Evolutionary conservation across 1,140 invertebrate species (phyloP).

Genomic region (Bradysia coprophila): DNA sequence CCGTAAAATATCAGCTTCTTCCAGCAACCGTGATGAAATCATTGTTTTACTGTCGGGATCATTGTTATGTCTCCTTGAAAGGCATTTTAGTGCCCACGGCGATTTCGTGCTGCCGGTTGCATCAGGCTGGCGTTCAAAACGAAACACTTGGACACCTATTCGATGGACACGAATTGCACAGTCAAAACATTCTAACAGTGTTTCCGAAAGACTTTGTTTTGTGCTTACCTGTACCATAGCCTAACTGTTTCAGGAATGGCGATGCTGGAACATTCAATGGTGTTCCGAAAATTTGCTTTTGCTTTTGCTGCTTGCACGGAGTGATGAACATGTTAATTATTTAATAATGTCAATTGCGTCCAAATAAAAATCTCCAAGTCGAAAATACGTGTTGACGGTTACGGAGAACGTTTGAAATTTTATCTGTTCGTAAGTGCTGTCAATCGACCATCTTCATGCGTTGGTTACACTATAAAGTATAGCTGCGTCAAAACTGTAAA

Average conservation of each 20-base stretch:
- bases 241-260: slow-evolving; percentile 44
- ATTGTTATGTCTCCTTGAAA: slow-evolving; percentile 23
- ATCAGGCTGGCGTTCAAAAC: slow-evolving; percentile 47
- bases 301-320: too few relatives aligned
- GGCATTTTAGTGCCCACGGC: slow-evolving; percentile 65
- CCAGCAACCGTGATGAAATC: slow-evolving; percentile 33
- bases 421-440: too few relatives aligned
- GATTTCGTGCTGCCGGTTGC: slow-evolving; percentile 41
- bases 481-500: too few relatives aligned
- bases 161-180: slow-evolving; percentile 14
- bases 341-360: too few relatives aligned
- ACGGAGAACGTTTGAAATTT: too few relatives aligned
- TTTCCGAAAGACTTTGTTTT: slow-evolving; percentile 1
- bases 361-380: too few relatives aligned
- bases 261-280: slow-evolving; percentile 33
- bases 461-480: too few relatives aligned
- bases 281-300: not conserved
- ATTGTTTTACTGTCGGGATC: slow-evolving; percentile 9
- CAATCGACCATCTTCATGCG: too few relatives aligned
- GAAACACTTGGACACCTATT: slow-evolving; percentile 55
- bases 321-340: too few relatives aligned
- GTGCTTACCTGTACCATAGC: slow-evolving; percentile 49
- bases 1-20: slow-evolving; percentile 40
- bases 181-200: slow-evolving; percentile 4
- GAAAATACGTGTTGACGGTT: too few relatives aligned